Percentiles rank a stretch among this genome's conserved stretches.
Evolutionary conservation across 1,140 invertebrate genomes (phyloP).

Genomic region (Conopomorpha cramerella): DNA sequence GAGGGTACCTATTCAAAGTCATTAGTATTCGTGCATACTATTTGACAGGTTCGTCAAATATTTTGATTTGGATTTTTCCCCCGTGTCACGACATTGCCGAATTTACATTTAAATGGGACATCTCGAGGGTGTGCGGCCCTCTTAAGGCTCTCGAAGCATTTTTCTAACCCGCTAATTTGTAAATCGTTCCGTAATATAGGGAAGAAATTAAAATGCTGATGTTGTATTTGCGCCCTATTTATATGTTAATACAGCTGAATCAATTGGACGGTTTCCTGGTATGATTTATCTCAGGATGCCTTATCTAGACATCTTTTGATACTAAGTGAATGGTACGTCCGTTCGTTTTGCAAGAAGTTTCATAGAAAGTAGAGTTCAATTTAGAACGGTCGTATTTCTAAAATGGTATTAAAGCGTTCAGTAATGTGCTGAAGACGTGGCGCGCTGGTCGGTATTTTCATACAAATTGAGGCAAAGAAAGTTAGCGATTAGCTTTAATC

Average conservation of each 20-base stretch:
- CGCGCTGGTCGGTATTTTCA: no score
- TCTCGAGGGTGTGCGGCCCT: slow-evolving; percentile 48
- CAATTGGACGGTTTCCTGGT: no score
- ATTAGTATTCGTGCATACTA: slow-evolving; percentile 6
- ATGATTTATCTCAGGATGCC: no score
- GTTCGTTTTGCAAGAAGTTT: no score
- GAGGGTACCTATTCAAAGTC: background rate
- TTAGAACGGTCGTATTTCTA: no score
- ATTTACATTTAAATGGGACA: slow-evolving; percentile 62
- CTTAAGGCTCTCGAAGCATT: slow-evolving; percentile 38
- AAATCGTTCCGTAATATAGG: slow-evolving; percentile 57
- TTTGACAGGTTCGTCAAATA: slow-evolving; percentile 38
- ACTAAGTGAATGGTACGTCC: no score
- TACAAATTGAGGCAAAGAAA: no score
- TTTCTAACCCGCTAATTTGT: slow-evolving; percentile 59
- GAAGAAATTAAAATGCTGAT: slow-evolving; percentile 60
- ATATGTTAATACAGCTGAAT: slow-evolving; percentile 46
- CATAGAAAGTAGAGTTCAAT: no score
- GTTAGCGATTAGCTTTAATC: slow-evolving; percentile 48
- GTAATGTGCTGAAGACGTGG: no score
- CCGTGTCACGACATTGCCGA: slow-evolving; percentile 44
- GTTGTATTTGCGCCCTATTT: slow-evolving; percentile 55
- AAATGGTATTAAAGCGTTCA: no score
- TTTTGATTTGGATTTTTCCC: slow-evolving; percentile 45
- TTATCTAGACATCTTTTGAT: no score